Base-by-base conservation (phyloP, 1,140 invertebrate species). In the Lepidurus arcticus region DNA sequence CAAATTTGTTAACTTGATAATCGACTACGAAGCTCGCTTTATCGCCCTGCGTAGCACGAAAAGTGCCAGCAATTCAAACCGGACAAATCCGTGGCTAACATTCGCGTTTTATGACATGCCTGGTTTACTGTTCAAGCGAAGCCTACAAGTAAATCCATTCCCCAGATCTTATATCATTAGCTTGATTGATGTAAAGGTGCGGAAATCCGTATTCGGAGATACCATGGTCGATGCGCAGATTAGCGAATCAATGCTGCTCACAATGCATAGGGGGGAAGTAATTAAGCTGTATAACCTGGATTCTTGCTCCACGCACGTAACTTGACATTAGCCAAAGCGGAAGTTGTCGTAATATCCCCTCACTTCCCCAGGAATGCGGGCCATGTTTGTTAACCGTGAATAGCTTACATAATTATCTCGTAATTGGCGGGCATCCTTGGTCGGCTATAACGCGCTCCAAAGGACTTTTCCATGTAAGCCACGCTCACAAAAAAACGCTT, bases 381-480 rank as follows among this genome's bases (percentile, higher is more conserved):
- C 53, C 53, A n/a, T 65, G 53, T 65, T 65, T 65, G n/a, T 65
- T n/a, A 21, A 65, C 53, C 53, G 53, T 65, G 53, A 65, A 65
- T 13, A 65, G 53, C 53, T 65, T 65, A 65, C 53, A 65, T 65
- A 65, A 65, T 65, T 65, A 65, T 21, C 53, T 65, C 53, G 53
- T 65, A 65, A 65, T 65, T 65, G 53, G 53, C 21, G 53, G 53
- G 8, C 21, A 65, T 65, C 53, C 53, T 21, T 65, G 53, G 53
- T 65, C 53, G 53, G 53, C 53, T 65, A 65, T 65, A 65, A 65
- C 53, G 53, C 53, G 53, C 53, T 65, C 53, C 13, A 65, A 16
- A 65, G 53, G 53, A 65, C 53, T 9, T 65, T 65, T 65, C n/a
- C 53, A 65, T 65, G 53, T 65, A 65, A 65, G 53, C 53, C 53